Base-by-base conservation (phyloP, 2,113 vertebrate genomes). In the Pseudopodoces humilis region DNA sequence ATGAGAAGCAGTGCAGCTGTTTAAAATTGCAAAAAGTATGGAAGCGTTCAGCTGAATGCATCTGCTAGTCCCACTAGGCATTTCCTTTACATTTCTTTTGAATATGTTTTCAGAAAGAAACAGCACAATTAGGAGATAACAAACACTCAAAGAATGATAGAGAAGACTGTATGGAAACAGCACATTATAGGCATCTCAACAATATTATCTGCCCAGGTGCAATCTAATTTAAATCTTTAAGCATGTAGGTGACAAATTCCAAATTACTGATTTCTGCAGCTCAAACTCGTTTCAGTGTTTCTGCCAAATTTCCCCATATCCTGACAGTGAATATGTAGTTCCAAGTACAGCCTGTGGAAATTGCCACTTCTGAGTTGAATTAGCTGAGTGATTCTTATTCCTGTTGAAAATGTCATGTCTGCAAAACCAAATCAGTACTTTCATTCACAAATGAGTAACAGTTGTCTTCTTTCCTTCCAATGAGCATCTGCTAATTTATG, bases 401-500 rank as follows among this genome's bases (percentile, higher is more conserved):
- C 19, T 65, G 10, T 33, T 77, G 44, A 52, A 93, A 95, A 71
- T 49, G 12, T 67, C 10, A 43, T 5, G 5, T 41, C 30, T 23
- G 23, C 50, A 81, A 83, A 92, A 63, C 27, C 47, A 53, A 33
- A 62, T 21, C n/a, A 46, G 20, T 21, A 31, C 47, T 82, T 86
- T 37, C 3, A 11, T 84, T 95, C 53, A 69, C 68, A 83, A 50
- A 39, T 37, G 65, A 86, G 23, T 85, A 88, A 58, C 53, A 65
- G 39, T 82, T 96, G 55, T 49, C 49, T 70, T 69, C 71, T 65
- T 80, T 44, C 53, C 68, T 83, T 72, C 44, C 77, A 92, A 28
- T 77, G 44, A 93, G 64, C 78, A 96, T 79, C 89, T 94, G 83
- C 56, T 90, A 93, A 81, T 47, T 78, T 86, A 47, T 7, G 37